Evolutionary conservation across 2,797 vertebrate genomes (phyloP), one percentile per base, ranked within the genome.

Genomic region (Lophotriccus pileatus): DNA sequence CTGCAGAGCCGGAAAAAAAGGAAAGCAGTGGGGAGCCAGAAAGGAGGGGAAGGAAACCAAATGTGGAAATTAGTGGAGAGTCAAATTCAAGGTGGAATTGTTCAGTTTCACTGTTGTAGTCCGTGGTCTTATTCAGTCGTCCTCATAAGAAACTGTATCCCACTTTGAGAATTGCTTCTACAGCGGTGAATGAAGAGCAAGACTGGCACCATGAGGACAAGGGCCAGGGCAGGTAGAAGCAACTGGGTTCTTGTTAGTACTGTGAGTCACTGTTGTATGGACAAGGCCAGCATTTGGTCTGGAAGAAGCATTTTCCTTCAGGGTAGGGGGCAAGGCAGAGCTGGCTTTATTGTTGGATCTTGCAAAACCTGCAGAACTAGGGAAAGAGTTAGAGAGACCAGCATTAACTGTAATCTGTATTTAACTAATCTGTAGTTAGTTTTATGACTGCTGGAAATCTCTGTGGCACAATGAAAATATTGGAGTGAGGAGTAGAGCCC

Each of bases 81-180:
- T 23, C 20, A 77, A 79, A 70, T 56, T 59, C 56, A 67, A 80
- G 9, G 15, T 37, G 10, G 32, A 74, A 90, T 64, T 12, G 1
- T 28, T 60, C 46, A 10, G 12, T 11, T 56, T 72, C 7, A 1
- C 25, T 60, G 18, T 36, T 70, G 27, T 0, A 0, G n/a, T 43
- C 43, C 5, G 1, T 41, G 23, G 11, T 53, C 32, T 63, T 30
- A 59, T 49, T 60, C 62, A 55, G 19, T 14, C 13, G 27, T 75
- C 30, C 18, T 55, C 27, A 14, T 27, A 28, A 93, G 60, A 91
- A 88, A 23, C 1, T 3, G 5, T 16, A 55, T 44, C 50, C 6
- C 20, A 16, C 10, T 79, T 53, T 28, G 30, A n/a, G 32, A 78
- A 62, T 8, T 9, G 2, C 23, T 85, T 63, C 68, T 86, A 52